Evolutionary conservation across 2,888 invertebrate genomes (phyloP).

Genomic region (Mamestra brassicae): DNA sequence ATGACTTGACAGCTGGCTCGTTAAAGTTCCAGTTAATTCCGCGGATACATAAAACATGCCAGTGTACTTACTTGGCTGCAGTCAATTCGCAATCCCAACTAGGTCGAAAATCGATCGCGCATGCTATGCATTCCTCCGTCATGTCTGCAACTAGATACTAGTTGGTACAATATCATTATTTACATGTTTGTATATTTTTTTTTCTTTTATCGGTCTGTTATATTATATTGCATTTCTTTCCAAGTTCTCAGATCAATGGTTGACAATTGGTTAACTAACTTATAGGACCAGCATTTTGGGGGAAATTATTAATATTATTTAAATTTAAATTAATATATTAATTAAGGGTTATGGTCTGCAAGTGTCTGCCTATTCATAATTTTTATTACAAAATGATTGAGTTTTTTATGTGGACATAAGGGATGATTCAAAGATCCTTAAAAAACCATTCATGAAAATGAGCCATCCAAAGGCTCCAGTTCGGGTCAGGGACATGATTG

Average conservation of each 20-base stretch:
- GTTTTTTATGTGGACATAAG: neutral
- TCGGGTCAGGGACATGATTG: neutral
- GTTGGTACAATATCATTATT: slow-evolving; percentile 43
- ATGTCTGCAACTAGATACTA: slow-evolving; percentile 40
- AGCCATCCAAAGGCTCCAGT: neutral
- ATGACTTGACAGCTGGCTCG: slow-evolving; percentile 46
- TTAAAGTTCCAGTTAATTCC: slow-evolving; percentile 33
- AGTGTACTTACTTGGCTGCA: slow-evolving; percentile 55
- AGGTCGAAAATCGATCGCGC: slow-evolving; percentile 69
- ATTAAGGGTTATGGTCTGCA: neutral
- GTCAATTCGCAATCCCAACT: slow-evolving; percentile 62
- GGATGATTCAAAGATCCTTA: neutral
- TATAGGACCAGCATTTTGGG: neutral
- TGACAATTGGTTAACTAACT: neutral
- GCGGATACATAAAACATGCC: slow-evolving; percentile 47
- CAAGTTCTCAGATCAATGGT: neutral
- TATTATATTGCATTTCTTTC: neutral
- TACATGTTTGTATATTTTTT: slow-evolving; percentile 26
- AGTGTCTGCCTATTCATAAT: neutral
- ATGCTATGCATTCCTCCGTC: slow-evolving; percentile 57
- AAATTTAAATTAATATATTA: too few relatives aligned
- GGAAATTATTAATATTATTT: too few relatives aligned
- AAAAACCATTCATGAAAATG: neutral
- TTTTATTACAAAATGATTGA: neutral
- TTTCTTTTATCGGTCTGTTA: neutral